Base-by-base conservation (phyloP, 2,113 vertebrate genomes). In the Ictidomys tridecemlineatus region DNA sequence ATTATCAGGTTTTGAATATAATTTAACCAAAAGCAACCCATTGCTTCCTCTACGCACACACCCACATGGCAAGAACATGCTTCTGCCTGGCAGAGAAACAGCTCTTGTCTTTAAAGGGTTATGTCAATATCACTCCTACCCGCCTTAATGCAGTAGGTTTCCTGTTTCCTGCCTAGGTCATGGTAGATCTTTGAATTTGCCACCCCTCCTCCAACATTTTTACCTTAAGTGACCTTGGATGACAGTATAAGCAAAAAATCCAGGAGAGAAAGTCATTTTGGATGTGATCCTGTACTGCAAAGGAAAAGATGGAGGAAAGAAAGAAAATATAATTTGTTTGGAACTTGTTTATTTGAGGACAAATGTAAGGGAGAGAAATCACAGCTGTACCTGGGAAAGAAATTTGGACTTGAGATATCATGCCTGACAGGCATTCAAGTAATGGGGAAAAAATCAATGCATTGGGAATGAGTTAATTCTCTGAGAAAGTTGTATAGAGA, bases 61-160 rank as follows among this genome's bases (percentile, higher is more conserved):
- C 7, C 8, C 69, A 24, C 13, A 7, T 8, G 0, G 28, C 3
- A 20, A 30, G 1, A 39, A 26, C 14, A 48, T 16, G 8, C 18
- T 24, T 26, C 39, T 37, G 4, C 4, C 13, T 34, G 14, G 0
- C 0, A 22, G 58, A 67, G n/a, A 3, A 30, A 12, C 14, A 18
- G 17, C 5, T 72, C 7, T 0, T 39, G 63, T 13, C 10, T 77
- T 56, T 13, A 76, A 2, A 17, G 11, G 2, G 4, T 4, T 26
- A 24, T 30, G 77, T 42, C 32, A 53, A 1, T 16, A 22, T 74
- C 9, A 0, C 14, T 51, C 56, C 14, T 85, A 48, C 7, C 22
- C n/a, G 30, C 12, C 61, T 67, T 56, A 28, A 69, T 56, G 7
- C 8, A 13, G 10, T 22, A 9, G 5, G 39, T n/a, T 37, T 87